Base-by-base conservation (phyloP, 1,140 invertebrate genomes). In the Saccostrea cuccullata region DNA sequence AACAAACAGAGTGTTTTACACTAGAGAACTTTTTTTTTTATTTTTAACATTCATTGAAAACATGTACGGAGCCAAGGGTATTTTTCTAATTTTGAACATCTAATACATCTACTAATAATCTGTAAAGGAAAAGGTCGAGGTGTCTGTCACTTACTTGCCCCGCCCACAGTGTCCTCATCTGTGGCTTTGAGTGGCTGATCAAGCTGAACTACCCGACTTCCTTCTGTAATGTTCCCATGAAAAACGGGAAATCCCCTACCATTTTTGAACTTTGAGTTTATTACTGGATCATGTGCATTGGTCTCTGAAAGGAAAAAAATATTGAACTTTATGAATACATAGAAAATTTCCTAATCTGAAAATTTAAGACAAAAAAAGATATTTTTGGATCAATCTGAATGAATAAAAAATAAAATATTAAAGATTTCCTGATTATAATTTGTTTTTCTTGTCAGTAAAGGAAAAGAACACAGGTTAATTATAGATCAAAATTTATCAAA, bases 211-310 rank as follows among this genome's bases (percentile, higher is more conserved):
- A 89, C 85, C 55, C 86, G 89, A 64, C 92, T 92, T 91, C 93
- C 90, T 89, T 94, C 93, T 55, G 89, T 86, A 12, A 94, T 91
- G 15, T 88, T 90, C 17, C 93, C 94, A 87, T 91, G 91, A 77
- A 94, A 93, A 84, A 92, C 88, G n/a, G 91, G 91, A 30, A 91
- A 88, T 20, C 91, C 93, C 86, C 91, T 86, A 12, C 88, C 88
- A 84, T 91, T 92, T 56, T 88, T 64, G 20, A 88, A 73, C 11
- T 82, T 87, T 20, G 91, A 92, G 23, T 86, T 70, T 83, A 94
- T 92, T 23, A 92, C 90, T 64, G 93, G 93, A 26, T 91, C 89
- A 89, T 91, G 91, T 13, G 30, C 67, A 90, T 94, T 94, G 11
- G 91, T 89, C 87, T 94, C 93, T 94, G 91, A 77, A 92, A 84